A percentile compares a stretch with the other conserved stretches of the same genome.
These are phyloP conservation scores for Diceros bicornis DNA, from an alignment of 2,797 vertebrate species.

Conservation along the genomic window DNA sequence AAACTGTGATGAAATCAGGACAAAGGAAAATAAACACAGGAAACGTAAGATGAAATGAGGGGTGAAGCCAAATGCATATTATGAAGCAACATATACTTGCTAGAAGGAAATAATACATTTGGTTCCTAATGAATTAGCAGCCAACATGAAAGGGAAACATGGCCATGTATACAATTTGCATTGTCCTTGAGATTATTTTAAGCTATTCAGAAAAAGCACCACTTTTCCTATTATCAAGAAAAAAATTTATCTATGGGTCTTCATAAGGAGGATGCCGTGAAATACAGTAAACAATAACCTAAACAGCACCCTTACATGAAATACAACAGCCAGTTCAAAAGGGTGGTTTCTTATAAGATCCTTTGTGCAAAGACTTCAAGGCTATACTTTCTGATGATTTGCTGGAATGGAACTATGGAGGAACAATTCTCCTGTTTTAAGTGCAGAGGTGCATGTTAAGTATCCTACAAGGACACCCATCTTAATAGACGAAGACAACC, in stretches of 20 bases:
- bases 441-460: background rate
- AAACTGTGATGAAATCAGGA: slow-evolving; percentile 9
- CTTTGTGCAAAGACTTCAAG: slow-evolving; percentile 23
- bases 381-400: slow-evolving; percentile 38
- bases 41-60: slow-evolving; percentile 48
- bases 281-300: slow-evolving; percentile 30
- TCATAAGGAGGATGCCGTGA: background rate
- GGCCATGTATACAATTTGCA: background rate
- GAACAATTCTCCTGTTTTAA: slow-evolving; percentile 27
- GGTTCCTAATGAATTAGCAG: slow-evolving; percentile 27
- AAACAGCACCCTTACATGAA: slow-evolving; percentile 35
- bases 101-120: slow-evolving; percentile 15
- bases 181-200: slow-evolving; percentile 56
- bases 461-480: background rate
- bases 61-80: slow-evolving; percentile 19
- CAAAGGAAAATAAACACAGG: background rate
- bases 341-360: background rate
- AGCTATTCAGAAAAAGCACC: slow-evolving; percentile 4
- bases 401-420: background rate
- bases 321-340: slow-evolving; percentile 35
- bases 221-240: background rate
- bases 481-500: slow-evolving; percentile 1
- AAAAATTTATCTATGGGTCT: background rate
- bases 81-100: background rate
- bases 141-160: slow-evolving; percentile 31